Percentiles rank a stretch among this genome's conserved stretches.
phyloP scores from a whole-genome alignment of 2,888 invertebrate species.

The Opisthograptis luteolata region DNA sequence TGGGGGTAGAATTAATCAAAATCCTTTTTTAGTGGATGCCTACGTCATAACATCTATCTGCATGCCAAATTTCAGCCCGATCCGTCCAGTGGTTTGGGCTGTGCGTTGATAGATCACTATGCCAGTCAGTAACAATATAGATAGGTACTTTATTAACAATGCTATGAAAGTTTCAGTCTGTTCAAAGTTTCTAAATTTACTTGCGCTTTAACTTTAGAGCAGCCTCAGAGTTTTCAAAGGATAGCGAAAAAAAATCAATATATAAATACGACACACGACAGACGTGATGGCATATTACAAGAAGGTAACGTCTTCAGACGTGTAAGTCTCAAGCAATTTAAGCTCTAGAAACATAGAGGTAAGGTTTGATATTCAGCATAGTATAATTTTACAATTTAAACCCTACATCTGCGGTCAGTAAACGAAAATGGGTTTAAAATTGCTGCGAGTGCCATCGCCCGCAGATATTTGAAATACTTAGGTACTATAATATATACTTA shows the following conservation, averaged over 20 bases:
- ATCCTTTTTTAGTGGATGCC: too few relatives aligned
- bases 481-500: slow-evolving; percentile 6
- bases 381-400: slow-evolving; percentile 8
- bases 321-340: background rate
- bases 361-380: slow-evolving; percentile 1
- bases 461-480: slow-evolving; percentile 14
- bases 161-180: background rate
- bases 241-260: slow-evolving; percentile 22
- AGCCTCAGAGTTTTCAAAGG: slow-evolving; percentile 9
- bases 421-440: slow-evolving; percentile 24
- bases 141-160: background rate
- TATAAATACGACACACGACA: slow-evolving; percentile 17
- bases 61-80: too few relatives aligned
- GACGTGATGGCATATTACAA: too few relatives aligned
- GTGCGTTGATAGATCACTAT: too few relatives aligned
- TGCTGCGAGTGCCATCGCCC: slow-evolving; percentile 13
- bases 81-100: too few relatives aligned
- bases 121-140: background rate
- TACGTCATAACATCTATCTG: too few relatives aligned
- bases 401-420: slow-evolving; percentile 22
- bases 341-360: background rate
- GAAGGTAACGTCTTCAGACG: slow-evolving; percentile 1
- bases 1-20: too few relatives aligned
- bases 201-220: slow-evolving; percentile 15
- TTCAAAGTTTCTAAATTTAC: slow-evolving; percentile 16